Conservation (phyloP, 2,113 vertebrate genomes). For the Sorex fumeus region DNA sequence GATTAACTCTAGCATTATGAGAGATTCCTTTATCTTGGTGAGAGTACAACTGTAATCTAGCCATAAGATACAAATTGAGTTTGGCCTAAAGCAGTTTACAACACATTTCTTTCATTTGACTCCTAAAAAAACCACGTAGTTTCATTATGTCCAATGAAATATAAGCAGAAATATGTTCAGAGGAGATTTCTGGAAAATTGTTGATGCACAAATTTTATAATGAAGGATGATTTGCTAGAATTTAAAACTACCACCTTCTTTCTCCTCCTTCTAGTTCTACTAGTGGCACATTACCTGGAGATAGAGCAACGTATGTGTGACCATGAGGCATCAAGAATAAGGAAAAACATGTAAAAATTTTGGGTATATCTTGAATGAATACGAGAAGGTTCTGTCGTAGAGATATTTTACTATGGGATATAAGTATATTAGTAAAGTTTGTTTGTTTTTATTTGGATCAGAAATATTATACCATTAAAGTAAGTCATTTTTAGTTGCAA, state of each 20-base stretch:
- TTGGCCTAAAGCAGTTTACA: neutral
- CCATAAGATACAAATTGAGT: neutral
- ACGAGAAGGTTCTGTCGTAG: neutral
- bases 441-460: neutral
- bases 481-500: neutral
- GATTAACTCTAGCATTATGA: neutral
- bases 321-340: neutral
- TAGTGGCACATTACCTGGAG: neutral
- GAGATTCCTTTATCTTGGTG: neutral
- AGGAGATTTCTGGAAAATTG: neutral
- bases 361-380: neutral
- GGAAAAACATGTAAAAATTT: neutral
- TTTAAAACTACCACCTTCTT: neutral
- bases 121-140: neutral
- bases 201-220: neutral
- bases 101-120: neutral
- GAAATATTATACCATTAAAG: neutral
- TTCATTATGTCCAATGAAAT: neutral
- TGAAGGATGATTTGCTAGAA: neutral
- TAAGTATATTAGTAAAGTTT: no score
- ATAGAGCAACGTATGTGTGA: neutral
- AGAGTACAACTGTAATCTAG: neutral
- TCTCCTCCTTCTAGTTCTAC: neutral
- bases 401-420: neutral
- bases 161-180: neutral